These are phyloP conservation scores for Drosophila ogumai DNA, from an alignment of 1,140 invertebrate species.

Conservation along the genomic window DNA sequence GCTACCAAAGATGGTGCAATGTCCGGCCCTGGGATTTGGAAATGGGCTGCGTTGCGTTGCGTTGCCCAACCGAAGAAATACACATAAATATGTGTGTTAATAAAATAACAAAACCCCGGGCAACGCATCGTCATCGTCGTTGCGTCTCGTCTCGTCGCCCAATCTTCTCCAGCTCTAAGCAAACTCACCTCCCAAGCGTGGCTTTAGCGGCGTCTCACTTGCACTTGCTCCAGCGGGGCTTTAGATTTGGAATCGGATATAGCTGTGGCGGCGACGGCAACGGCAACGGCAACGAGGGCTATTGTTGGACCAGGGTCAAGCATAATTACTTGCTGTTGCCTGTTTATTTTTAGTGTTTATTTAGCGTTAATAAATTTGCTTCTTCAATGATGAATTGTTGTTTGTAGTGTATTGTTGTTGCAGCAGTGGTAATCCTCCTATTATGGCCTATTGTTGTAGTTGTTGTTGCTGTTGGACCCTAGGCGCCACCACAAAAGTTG, in stretches of 20 bases:
- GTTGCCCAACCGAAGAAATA: constrained; percentile 42
- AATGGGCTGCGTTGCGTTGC: constrained; percentile 24
- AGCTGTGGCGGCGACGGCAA: constrained; percentile 15
- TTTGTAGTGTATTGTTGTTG: constrained; percentile 12
- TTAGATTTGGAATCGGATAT: constrained; percentile 47
- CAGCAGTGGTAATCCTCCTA: constrained; percentile 25
- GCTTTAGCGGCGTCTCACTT: constrained; percentile 36
- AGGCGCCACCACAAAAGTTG: constrained; percentile 48
- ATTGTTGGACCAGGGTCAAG: constrained; percentile 81
- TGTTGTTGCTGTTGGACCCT: constrained; percentile 22
- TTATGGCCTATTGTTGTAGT: constrained; percentile 37
- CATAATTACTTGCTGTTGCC: constrained; percentile 70
- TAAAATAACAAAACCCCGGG: constrained; percentile 57
- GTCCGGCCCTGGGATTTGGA: constrained; percentile 39
- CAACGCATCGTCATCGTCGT: constrained; percentile 54
- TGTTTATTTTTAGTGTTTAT: constrained; percentile 75
- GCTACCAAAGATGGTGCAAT: constrained; percentile 28
- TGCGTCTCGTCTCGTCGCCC: constrained; percentile 46
- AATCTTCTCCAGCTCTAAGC: constrained; percentile 23
- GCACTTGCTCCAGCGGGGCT: constrained; percentile 30
- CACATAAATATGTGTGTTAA: constrained; percentile 45
- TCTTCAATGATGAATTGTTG: constrained; percentile 55
- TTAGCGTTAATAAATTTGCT: constrained; percentile 69
- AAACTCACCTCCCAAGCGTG: constrained; percentile 57
- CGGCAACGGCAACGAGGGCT: constrained; percentile 38